Base-by-base conservation (phyloP, 2,113 vertebrate genomes). In the Phasianus colchicus region DNA sequence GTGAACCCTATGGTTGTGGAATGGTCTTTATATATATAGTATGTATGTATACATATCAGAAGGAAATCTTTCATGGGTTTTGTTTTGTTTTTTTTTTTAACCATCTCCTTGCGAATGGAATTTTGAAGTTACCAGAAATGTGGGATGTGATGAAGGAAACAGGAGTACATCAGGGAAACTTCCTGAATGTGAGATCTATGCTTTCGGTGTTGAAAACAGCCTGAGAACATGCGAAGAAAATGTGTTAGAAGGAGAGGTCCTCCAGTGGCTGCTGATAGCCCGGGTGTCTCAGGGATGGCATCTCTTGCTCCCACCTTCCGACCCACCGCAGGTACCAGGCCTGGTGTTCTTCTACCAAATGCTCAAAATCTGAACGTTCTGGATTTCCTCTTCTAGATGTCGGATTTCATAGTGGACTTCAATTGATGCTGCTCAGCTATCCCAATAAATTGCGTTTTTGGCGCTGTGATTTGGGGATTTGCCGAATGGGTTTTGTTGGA, bases 191-290 rank as follows among this genome's bases (percentile, higher is more conserved):
- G 57, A 75, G 29, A 20, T 13, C 19, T 64, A 25, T 74, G 4
- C 36, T 48, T 84, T 52, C 17, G 22, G 63, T 21, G 4, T 20
- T 14, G 38, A 85, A 79, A 43, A 5, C 71, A 79, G 6, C 50
- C 48, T 78, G 83, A 77, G 52, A 48, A 47, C 22, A 57, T 2
- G 3, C 38, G 8, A 14, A 47, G 77, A 32, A 19, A 40, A 4
- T 0, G 0, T 0, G 22, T n/a, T 25, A 4, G 87, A 20, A 70
- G 61, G 47, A 64, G 13, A 1, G 11, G 36, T 8, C 38, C 50
- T 21, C 7, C 2, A 1, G 32, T 8, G 47, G 42, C 73, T 47
- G 66, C 30, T 25, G 48, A 0, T 36, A 38, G 3, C 27, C 12
- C 14, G 2, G 79, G 11, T 21, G 47, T 22, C 52, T 43, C 7